These are phyloP conservation scores for Tetramorium alpestre DNA, from an alignment of 1,140 invertebrate genomes.

Conservation along the genomic window DNA sequence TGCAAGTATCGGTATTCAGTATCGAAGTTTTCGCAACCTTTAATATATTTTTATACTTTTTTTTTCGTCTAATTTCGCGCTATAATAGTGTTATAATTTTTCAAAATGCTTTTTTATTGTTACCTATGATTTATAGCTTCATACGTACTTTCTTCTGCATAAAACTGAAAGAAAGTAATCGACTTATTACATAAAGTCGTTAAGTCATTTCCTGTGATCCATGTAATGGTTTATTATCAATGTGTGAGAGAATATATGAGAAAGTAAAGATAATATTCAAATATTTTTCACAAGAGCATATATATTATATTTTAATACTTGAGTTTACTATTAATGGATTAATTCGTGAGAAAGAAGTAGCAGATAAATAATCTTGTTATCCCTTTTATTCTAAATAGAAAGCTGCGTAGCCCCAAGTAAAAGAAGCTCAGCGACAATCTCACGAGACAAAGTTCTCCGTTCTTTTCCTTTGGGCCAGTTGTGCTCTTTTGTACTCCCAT, in stretches of 20 bases:
- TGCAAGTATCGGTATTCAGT: constrained; percentile 13
- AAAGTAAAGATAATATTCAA: background rate
- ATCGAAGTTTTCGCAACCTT: constrained; percentile 13
- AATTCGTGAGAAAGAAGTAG: background rate
- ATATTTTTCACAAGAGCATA: background rate
- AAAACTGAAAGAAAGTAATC: background rate
- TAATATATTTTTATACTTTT: background rate
- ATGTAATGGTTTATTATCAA: background rate
- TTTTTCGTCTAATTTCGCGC: background rate
- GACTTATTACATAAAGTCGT: background rate
- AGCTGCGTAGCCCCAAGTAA: background rate
- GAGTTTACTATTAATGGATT: background rate
- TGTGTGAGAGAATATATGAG: background rate
- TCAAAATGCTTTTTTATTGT: background rate
- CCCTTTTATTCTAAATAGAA: background rate
- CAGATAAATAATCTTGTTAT: constrained; percentile 33
- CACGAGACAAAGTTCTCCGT: background rate
- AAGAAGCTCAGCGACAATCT: constrained; percentile 19
- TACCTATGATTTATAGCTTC: background rate
- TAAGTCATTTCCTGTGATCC: background rate
- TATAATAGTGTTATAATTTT: background rate
- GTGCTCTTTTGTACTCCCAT: constrained; percentile 40
- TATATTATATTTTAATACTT: background rate
- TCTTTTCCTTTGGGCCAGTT: constrained; percentile 22
- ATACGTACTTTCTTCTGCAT: background rate